These are phyloP conservation scores for Platanista minor DNA, from an alignment of 2,113 vertebrate species.

Conservation along the genomic window DNA sequence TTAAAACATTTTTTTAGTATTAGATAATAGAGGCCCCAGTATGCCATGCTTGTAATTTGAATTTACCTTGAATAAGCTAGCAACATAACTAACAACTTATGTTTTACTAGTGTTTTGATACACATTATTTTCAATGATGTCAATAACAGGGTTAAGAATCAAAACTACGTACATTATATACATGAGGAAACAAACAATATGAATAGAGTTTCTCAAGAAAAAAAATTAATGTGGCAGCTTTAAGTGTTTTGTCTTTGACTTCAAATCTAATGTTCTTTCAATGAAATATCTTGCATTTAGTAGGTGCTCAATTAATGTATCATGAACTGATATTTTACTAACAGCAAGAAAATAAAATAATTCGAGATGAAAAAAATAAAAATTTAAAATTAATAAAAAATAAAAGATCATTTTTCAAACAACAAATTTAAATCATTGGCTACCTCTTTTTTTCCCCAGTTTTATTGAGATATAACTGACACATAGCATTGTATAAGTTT, in stretches of 20 bases:
- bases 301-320: not conserved
- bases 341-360: not conserved
- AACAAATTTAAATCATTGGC: not conserved
- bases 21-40: not conserved
- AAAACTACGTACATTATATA: not conserved
- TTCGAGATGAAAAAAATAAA: not conserved
- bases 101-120: not conserved
- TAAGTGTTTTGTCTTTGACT: not conserved
- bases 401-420: not conserved
- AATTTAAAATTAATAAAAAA: not conserved
- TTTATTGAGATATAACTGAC: not conserved
- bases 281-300: not conserved
- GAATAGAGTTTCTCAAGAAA: not conserved
- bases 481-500: not conserved
- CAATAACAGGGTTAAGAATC: not conserved
- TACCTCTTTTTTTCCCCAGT: not conserved
- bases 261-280: not conserved
- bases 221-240: not conserved
- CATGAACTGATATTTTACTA: not conserved
- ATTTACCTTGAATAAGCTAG: not conserved
- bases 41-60: not conserved
- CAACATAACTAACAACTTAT: not conserved
- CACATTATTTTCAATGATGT: not conserved
- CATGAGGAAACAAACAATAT: not conserved
- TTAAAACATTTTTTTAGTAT: not conserved